Percentiles rank a stretch among this genome's conserved stretches.
phyloP scores from a whole-genome alignment of 2,797 vertebrate genomes.

The Neosalanx taihuensis region DNA sequence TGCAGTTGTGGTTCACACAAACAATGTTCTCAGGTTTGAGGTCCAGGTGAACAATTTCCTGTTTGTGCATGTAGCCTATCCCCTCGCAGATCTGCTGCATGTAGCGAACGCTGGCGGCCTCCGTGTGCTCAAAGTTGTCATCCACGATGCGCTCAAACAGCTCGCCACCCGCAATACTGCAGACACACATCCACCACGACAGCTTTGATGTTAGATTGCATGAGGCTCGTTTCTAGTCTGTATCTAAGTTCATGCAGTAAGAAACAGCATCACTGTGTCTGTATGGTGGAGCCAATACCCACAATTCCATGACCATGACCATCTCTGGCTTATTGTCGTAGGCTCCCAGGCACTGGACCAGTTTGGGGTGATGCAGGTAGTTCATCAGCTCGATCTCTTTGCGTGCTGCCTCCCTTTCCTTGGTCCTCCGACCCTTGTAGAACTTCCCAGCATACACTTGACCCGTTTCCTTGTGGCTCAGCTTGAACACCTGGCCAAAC shows the following conservation, averaged over 20 bases:
- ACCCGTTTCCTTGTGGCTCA: slow-evolving; percentile 77
- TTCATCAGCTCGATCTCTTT: slow-evolving; percentile 88
- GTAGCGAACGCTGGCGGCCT: slow-evolving; percentile 77
- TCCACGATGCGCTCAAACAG: slow-evolving; percentile 87
- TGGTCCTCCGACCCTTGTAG: slow-evolving; percentile 74
- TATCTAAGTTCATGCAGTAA: not conserved
- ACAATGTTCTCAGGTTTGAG: slow-evolving; percentile 90
- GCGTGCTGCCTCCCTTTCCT: slow-evolving; percentile 74
- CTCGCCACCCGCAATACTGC: slow-evolving; percentile 83
- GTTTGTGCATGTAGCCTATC: slow-evolving; percentile 79
- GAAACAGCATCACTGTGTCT: not conserved
- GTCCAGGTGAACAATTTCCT: slow-evolving; percentile 81
- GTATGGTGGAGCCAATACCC: slow-evolving; percentile 43
- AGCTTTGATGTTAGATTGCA: not conserved
- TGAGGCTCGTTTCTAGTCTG: not conserved
- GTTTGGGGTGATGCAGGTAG: slow-evolving; percentile 81
- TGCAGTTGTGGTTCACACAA: slow-evolving; percentile 75
- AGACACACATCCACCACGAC: slow-evolving; percentile 4
- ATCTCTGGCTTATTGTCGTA: slow-evolving; percentile 78
- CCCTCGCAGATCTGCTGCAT: slow-evolving; percentile 84
- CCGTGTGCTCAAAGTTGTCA: slow-evolving; percentile 84
- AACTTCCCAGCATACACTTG: slow-evolving; percentile 82
- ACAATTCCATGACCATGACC: slow-evolving; percentile 91
- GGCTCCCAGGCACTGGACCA: slow-evolving; percentile 82
- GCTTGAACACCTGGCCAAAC: slow-evolving; percentile 81